These are phyloP conservation scores for Syngnathus acus DNA, from an alignment of 2,797 vertebrate genomes.

Conservation along the genomic window DNA sequence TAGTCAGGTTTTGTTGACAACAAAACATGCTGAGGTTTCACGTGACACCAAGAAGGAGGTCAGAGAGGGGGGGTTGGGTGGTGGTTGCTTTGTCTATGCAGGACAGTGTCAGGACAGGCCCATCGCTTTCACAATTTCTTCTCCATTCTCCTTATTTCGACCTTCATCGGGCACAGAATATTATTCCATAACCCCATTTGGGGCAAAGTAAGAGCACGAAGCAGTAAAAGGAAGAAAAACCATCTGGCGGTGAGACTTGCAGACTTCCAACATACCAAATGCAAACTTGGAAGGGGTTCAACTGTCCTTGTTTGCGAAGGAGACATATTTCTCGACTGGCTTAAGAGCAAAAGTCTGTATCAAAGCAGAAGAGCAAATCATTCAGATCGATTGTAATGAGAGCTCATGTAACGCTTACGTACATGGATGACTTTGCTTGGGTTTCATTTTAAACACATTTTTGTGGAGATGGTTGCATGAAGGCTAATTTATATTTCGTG, in stretches of 20 bases:
- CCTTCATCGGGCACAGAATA: not conserved
- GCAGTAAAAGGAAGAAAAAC: slow-evolving; percentile 25
- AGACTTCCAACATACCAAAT: slow-evolving; percentile 19
- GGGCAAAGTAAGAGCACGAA: slow-evolving; percentile 14
- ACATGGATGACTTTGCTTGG: no score
- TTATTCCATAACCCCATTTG: slow-evolving; percentile 7
- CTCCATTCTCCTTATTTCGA: not conserved
- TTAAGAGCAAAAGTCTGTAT: slow-evolving; percentile 9
- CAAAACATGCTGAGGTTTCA: not conserved
- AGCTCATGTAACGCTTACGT: not conserved
- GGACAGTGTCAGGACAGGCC: not conserved
- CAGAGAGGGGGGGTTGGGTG: not conserved
- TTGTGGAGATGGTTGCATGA: not conserved
- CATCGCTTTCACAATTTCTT: not conserved
- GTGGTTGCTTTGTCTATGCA: not conserved
- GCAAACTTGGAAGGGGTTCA: slow-evolving; percentile 41
- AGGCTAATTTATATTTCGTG: not conserved
- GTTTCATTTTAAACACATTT: not conserved
- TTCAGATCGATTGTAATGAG: not conserved
- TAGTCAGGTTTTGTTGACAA: not conserved
- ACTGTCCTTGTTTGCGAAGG: slow-evolving; percentile 21
- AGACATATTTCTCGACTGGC: slow-evolving; percentile 8
- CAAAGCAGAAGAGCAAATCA: slow-evolving; percentile 6
- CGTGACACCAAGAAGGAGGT: not conserved
- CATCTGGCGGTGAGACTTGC: slow-evolving; percentile 26